phyloP scores from a whole-genome alignment of 2,888 invertebrate genomes.

The Drosophila recens region DNA sequence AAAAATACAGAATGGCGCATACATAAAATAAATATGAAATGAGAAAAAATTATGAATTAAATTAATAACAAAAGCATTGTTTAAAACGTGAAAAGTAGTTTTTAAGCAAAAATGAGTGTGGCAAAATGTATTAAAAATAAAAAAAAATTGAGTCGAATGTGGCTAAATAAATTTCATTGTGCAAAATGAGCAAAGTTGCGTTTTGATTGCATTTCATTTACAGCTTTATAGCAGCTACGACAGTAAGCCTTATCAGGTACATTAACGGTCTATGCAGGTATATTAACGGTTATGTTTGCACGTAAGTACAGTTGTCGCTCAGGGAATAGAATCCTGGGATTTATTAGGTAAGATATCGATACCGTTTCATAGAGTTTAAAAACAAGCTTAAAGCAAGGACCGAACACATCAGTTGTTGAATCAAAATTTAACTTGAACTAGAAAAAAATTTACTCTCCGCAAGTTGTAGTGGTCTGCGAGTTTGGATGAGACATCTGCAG shows the following conservation, averaged over 20 bases:
- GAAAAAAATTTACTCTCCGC: too few species aligned
- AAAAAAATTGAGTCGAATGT: constrained; percentile 29
- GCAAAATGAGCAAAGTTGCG: constrained; percentile 22
- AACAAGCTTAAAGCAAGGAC: not conserved
- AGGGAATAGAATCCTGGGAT: not conserved
- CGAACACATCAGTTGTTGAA: too few species aligned
- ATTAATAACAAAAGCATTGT: constrained; percentile 21
- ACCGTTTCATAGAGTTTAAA: not conserved
- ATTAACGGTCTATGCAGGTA: not conserved
- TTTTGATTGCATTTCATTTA: constrained; percentile 13
- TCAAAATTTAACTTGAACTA: too few species aligned
- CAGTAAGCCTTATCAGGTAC: not conserved
- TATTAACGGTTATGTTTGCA: not conserved
- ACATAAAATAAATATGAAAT: constrained; percentile 12
- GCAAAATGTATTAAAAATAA: constrained; percentile 14
- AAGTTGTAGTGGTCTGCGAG: too few species aligned
- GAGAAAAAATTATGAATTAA: constrained; percentile 13
- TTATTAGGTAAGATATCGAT: not conserved
- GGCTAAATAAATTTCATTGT: constrained; percentile 50
- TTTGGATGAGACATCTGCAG: too few species aligned
- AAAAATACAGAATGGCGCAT: constrained; percentile 25
- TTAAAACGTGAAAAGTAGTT: constrained; percentile 36
- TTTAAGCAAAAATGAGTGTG: constrained; percentile 48
- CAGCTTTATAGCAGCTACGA: not conserved
- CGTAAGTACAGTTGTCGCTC: not conserved